A percentile compares a stretch with the other conserved stretches of the same genome.
Evolutionary conservation across 2,888 invertebrate species (phyloP).

Genomic region (Brassicogethes aeneus): DNA sequence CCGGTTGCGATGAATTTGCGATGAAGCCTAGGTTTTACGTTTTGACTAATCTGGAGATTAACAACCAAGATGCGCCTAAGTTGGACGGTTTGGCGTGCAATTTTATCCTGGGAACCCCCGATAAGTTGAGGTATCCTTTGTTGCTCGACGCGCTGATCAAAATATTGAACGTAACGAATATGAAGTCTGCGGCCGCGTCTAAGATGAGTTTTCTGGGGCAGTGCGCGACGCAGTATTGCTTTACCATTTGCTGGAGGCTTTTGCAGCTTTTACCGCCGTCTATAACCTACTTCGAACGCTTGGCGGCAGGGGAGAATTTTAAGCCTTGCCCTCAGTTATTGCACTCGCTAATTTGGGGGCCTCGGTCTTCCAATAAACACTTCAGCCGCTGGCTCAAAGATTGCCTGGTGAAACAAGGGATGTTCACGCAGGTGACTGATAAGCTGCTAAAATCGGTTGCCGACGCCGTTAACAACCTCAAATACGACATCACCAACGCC

Average conservation of each 20-base stretch:
- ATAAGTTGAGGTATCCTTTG: constrained; percentile 80
- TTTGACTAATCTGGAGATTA: constrained; percentile 67
- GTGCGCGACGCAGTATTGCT: constrained; percentile 86
- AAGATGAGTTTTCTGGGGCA: constrained; percentile 52
- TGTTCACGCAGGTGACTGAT: constrained; percentile 74
- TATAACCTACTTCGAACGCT: constrained; percentile 72
- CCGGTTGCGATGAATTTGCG: constrained; percentile 52
- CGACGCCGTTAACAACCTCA: constrained; percentile 56
- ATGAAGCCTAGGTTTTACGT: constrained; percentile 91
- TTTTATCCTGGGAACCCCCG: constrained; percentile 86
- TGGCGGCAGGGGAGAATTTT: constrained; percentile 57
- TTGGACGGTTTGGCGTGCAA: constrained; percentile 89
- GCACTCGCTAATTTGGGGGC: constrained; percentile 85
- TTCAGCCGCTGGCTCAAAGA: constrained; percentile 88
- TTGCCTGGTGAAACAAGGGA: constrained; percentile 81
- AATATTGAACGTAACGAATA: constrained; percentile 71
- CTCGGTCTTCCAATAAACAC: constrained; percentile 73
- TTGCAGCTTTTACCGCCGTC: constrained; percentile 84
- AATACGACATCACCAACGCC: constrained; percentile 53
- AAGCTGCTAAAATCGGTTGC: constrained; percentile 63
- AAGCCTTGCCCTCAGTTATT: constrained; percentile 63
- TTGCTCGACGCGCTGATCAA: constrained; percentile 79
- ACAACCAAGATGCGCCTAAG: constrained; percentile 77
- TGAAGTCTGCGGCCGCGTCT: constrained; percentile 41
- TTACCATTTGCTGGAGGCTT: constrained; percentile 77